Evolutionary conservation across 2,888 invertebrate genomes (phyloP).

Genomic region (Rhagonycha lutea): DNA sequence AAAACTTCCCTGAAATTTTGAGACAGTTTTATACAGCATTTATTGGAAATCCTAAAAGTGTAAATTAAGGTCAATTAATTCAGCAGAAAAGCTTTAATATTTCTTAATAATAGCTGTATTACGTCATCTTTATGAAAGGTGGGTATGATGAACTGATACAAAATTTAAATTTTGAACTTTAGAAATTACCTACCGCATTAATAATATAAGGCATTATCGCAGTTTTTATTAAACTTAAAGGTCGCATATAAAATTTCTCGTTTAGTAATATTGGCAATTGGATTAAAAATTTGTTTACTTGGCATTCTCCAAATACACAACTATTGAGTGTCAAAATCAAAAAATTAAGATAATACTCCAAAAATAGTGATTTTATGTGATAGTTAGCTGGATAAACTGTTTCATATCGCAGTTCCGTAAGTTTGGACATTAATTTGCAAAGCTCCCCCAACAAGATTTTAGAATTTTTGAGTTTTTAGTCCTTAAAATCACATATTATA

Average conservation of each 20-base stretch:
- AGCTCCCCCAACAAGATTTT: too few species aligned
- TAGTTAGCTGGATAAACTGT: too few species aligned
- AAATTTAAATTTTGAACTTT: neutral
- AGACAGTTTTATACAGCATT: neutral
- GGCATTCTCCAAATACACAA: neutral
- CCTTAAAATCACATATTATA: too few species aligned
- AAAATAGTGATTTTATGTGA: too few species aligned
- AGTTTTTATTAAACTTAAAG: neutral
- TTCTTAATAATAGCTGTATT: neutral
- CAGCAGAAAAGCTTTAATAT: neutral
- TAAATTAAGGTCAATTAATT: constrained; percentile 1
- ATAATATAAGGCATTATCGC: neutral
- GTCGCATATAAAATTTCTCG: neutral
- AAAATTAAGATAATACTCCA: too few species aligned
- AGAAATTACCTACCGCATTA: neutral
- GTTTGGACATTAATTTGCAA: too few species aligned
- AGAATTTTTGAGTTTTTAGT: too few species aligned
- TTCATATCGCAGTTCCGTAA: too few species aligned
- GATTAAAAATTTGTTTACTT: neutral
- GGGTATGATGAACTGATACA: neutral
- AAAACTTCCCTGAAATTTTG: neutral
- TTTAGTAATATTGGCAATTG: neutral
- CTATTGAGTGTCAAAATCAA: neutral
- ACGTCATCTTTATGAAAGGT: neutral
- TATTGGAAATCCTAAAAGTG: neutral